phyloP scores from a whole-genome alignment of 1,140 invertebrate species.

The Stegodyphus mimosarum region DNA sequence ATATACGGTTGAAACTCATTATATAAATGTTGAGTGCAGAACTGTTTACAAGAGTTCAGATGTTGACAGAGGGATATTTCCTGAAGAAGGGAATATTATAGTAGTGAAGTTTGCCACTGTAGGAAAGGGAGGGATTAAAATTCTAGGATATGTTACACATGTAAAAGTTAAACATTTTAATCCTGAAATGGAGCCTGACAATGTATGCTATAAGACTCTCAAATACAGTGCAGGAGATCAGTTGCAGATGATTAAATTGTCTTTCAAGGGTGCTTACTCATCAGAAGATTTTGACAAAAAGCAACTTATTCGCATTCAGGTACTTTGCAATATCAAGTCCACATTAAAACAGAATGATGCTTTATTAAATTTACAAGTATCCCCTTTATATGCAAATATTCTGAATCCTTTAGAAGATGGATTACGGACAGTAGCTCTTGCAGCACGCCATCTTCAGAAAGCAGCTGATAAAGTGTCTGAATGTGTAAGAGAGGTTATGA shows the following conservation, averaged over 20 bases:
- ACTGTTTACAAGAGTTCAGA: constrained; percentile 5
- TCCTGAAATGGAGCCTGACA: neutral
- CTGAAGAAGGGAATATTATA: constrained; percentile 46
- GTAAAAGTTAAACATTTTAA: constrained; percentile 15
- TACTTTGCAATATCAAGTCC: constrained; percentile 26
- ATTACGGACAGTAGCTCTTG: neutral
- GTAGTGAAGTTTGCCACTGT: constrained; percentile 37
- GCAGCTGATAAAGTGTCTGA: neutral
- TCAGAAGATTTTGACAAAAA: constrained; percentile 29
- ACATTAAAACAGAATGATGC: constrained; percentile 51
- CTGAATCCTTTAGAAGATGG: constrained; percentile 36
- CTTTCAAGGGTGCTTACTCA: constrained; percentile 22
- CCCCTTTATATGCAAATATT: constrained; percentile 26
- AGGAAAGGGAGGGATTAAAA: constrained; percentile 32
- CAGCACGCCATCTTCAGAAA: neutral
- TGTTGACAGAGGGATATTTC: constrained; percentile 11
- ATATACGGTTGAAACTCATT: neutral
- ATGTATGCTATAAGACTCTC: neutral
- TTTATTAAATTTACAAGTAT: constrained; percentile 16
- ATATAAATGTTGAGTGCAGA: constrained; percentile 25
- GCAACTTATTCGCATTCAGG: constrained; percentile 27
- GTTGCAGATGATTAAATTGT: constrained; percentile 14
- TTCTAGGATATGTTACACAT: constrained; percentile 31
- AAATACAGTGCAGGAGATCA: neutral
- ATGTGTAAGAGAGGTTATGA: constrained; percentile 38